Conservation (phyloP, 2,113 vertebrate genomes). For the Bubo scandiacus region DNA sequence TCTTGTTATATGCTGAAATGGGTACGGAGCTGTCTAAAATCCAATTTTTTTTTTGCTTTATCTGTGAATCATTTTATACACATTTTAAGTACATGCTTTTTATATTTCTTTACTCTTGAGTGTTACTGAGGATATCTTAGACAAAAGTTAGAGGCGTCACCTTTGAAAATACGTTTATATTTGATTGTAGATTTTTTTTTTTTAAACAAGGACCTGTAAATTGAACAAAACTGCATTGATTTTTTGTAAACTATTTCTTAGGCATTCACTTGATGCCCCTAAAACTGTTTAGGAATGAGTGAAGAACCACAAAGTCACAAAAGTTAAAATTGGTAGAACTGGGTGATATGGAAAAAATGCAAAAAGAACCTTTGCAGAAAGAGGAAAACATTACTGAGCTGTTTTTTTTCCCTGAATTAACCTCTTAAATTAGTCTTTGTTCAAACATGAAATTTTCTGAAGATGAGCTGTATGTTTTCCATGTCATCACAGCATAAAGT, state of each 20-base stretch:
- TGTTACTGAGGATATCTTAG: neutral
- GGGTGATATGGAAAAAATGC: neutral
- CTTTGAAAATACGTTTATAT: neutral
- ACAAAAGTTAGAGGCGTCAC: neutral
- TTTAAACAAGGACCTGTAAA: neutral
- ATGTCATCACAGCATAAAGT: fast-evolving
- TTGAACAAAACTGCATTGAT: neutral
- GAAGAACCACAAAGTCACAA: neutral
- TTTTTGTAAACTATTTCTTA: neutral
- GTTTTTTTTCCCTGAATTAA: neutral
- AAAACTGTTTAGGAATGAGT: neutral
- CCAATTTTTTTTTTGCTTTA: neutral
- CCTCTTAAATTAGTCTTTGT: neutral
- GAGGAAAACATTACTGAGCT: neutral
- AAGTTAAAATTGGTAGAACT: neutral
- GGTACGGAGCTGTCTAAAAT: neutral
- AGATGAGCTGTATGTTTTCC: neutral
- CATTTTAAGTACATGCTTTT: neutral
- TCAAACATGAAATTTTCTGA: neutral
- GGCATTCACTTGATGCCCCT: neutral
- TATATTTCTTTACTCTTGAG: neutral
- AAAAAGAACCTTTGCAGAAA: neutral
- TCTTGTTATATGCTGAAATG: neutral
- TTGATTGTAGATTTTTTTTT: neutral
- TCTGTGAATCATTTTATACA: neutral